Conservation (phyloP, 1,140 invertebrate species). For the Propsilocerus akamusi region DNA sequence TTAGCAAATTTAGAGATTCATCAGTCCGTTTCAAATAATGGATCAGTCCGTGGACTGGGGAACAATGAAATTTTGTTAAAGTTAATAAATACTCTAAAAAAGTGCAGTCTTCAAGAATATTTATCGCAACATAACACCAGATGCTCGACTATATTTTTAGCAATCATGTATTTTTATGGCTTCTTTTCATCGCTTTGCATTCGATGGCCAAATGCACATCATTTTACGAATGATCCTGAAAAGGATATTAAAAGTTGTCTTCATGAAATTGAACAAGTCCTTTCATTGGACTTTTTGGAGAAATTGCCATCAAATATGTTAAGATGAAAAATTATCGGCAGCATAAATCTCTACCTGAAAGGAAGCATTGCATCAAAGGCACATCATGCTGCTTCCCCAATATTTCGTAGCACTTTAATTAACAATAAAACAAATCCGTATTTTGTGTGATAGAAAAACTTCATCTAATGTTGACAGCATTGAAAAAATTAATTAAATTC, state of each 20-base stretch:
- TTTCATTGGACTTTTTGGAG: constrained; percentile 44
- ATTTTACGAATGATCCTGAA: constrained; percentile 24
- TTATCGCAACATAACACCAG: too few species aligned
- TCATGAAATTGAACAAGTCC: constrained; percentile 38
- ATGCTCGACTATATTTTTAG: constrained; percentile 44
- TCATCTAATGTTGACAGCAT: too few species aligned
- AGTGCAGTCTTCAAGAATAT: constrained; percentile 29
- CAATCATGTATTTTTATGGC: constrained; percentile 52
- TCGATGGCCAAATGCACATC: constrained; percentile 28
- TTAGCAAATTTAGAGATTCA: constrained; percentile 23
- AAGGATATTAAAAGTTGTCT: constrained; percentile 31
- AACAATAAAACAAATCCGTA: too few species aligned
- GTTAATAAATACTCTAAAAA: constrained; percentile 23
- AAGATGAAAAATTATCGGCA: constrained; percentile 22
- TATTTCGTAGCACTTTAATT: too few species aligned
- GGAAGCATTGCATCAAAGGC: too few species aligned
- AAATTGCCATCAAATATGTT: constrained; percentile 29
- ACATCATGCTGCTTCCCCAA: too few species aligned
- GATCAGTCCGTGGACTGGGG: background rate
- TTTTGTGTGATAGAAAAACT: too few species aligned
- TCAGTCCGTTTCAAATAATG: constrained; percentile 13
- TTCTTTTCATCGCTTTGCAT: constrained; percentile 60
- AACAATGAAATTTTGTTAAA: constrained; percentile 14
- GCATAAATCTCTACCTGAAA: too few species aligned
- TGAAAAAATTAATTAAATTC: too few species aligned